Percentiles rank a stretch among this genome's conserved stretches.
phyloP scores from a whole-genome alignment of 1,140 invertebrate genomes.

The Microplitis mediator region DNA sequence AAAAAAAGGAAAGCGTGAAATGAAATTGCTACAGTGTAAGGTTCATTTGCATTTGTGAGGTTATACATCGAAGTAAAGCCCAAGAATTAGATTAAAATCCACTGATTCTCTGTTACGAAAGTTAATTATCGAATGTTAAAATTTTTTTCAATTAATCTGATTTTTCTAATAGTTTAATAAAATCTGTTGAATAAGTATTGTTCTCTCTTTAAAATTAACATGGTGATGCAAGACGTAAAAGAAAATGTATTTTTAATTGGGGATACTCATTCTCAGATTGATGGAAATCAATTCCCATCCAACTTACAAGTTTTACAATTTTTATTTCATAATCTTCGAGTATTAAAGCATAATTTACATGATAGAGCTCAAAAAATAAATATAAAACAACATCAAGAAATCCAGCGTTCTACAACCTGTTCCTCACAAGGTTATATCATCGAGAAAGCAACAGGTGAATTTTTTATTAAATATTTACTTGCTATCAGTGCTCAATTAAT shows the following conservation, averaged over 20 bases:
- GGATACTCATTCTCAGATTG: constrained; percentile 3
- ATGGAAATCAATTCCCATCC: constrained; percentile 17
- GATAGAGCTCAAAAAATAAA: no score
- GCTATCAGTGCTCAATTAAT: no score
- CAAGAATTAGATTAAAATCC: not conserved
- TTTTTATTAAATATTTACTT: no score
- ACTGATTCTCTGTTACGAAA: not conserved
- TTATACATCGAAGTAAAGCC: not conserved
- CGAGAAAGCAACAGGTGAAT: no score
- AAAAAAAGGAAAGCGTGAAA: no score
- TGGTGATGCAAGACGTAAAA: not conserved
- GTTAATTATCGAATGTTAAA: not conserved
- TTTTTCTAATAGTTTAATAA: not conserved
- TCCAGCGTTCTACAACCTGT: no score
- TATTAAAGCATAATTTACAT: constrained; percentile 6
- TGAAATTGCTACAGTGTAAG: not conserved
- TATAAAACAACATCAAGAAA: no score
- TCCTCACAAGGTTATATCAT: no score
- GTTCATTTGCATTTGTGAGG: not conserved
- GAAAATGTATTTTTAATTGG: not conserved
- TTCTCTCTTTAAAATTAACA: not conserved
- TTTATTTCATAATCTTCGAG: constrained; percentile 15
- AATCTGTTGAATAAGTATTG: not conserved
- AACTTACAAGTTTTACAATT: constrained; percentile 21
- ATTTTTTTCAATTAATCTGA: not conserved